Percentiles rank a stretch among this genome's conserved stretches.
phyloP scores from a whole-genome alignment of 53 echinoderm and acorn worm species.

The Holothuria scabra region DNA sequence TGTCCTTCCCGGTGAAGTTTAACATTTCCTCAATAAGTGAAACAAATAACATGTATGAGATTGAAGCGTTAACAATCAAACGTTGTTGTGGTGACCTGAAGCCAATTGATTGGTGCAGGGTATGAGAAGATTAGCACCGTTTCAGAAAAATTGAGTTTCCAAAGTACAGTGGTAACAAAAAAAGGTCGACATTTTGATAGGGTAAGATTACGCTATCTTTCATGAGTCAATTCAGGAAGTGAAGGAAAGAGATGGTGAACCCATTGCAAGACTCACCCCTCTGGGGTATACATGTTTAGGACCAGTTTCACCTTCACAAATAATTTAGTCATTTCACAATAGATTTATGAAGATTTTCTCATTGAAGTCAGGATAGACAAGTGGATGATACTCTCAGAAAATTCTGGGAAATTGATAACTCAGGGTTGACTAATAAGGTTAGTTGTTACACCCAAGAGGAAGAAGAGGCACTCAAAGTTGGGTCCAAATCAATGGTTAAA shows the following conservation, averaged over 20 bases:
- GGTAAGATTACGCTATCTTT: not conserved
- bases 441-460: not conserved
- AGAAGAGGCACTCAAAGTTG: slow-evolving; percentile 23
- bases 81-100: no score
- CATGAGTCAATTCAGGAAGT: slow-evolving; percentile 6
- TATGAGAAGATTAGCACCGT: not conserved
- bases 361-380: not conserved
- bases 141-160: not conserved
- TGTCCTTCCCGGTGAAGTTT: slow-evolving; percentile 5
- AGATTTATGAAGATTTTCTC: no score
- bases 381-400: not conserved
- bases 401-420: slow-evolving; percentile 34
- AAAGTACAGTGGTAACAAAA: not conserved
- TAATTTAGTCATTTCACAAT: no score
- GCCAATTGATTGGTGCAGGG: no score
- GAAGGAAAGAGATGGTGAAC: not conserved
- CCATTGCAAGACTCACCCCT: slow-evolving; percentile 49
- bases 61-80: slow-evolving; percentile 30
- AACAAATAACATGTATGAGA: not conserved
- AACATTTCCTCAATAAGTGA: slow-evolving; percentile 17
- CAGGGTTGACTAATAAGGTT: no score
- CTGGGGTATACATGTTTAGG: slow-evolving; percentile 53
- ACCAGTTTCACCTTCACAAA: not conserved
- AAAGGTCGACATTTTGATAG: slow-evolving; percentile 40
- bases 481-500: slow-evolving; percentile 18